Evolutionary conservation across 2,888 invertebrate genomes (phyloP).

Genomic region (Hedya salicella): DNA sequence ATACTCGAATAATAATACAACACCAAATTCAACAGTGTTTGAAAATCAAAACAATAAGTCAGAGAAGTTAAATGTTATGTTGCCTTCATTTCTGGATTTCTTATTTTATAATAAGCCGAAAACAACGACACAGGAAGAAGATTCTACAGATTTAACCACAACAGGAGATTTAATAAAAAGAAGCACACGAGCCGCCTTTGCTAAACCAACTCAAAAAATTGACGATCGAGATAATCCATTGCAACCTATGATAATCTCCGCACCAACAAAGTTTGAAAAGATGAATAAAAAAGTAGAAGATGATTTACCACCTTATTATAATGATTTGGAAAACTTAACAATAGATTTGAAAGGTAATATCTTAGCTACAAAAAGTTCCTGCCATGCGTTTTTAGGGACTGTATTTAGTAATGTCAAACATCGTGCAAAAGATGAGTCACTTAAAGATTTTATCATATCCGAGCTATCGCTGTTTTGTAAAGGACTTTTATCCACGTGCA

Average conservation of each 20-base stretch:
- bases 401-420: slow-evolving; percentile 68
- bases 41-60: slow-evolving; percentile 42
- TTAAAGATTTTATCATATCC: slow-evolving; percentile 71
- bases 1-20: not conserved
- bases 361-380: slow-evolving; percentile 68
- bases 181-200: slow-evolving; percentile 1
- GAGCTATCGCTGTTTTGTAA: slow-evolving; percentile 77
- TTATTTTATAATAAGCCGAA: slow-evolving; percentile 58
- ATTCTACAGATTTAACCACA: slow-evolving; percentile 2
- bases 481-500: slow-evolving; percentile 72
- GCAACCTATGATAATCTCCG: slow-evolving; percentile 43
- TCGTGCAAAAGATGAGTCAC: slow-evolving; percentile 58
- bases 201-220: not conserved
- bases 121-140: slow-evolving; percentile 1
- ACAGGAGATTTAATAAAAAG: slow-evolving; percentile 12
- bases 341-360: slow-evolving; percentile 76
- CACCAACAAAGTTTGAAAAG: slow-evolving; percentile 45
- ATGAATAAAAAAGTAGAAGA: slow-evolving; percentile 22
- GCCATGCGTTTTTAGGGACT: slow-evolving; percentile 76
- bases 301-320: slow-evolving; percentile 28
- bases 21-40: not conserved
- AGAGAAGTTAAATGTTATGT: slow-evolving; percentile 49
- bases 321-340: slow-evolving; percentile 53
- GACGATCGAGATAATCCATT: slow-evolving; percentile 29
- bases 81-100: slow-evolving; percentile 66